Evolutionary conservation across 2,888 invertebrate genomes (phyloP), one percentile per base, ranked within the genome.

Genomic region (Agapostemon virescens): DNA sequence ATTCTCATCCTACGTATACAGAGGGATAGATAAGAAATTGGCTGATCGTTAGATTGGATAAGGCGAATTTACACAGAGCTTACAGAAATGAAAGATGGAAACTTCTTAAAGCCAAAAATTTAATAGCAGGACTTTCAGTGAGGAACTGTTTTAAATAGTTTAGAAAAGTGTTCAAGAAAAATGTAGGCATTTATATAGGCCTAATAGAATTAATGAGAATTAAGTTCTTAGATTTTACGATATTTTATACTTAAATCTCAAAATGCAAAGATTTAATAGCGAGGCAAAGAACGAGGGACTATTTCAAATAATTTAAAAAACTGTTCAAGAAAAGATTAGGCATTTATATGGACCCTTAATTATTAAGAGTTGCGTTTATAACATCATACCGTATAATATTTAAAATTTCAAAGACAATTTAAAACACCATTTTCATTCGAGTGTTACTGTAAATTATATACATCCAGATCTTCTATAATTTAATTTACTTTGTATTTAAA

Each of bases 1-100:
- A 38, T 64, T 64, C 64, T 36, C 36, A 36, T 64, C 36, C 38
- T 38, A n/a, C 23, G 20, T n/a, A 38, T n/a, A 64, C 15, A 23
- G 64, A n/a, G 23, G 64, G 64, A 11, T 15, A 38, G 64, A 64
- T 64, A 64, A 36, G 36, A 64, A 64, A 64, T 64, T 64, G 64
- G 64, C 17, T 36, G 36, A 38, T 38, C 64, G 64, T n/a, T 64
- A 36, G n/a, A 64, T 64, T 38, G 64, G 64, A 36, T 64, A n/a
- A 38, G 64, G 36, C 36, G 36, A 36, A 64, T 64, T 36, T 36
- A n/a, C 36, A n/a, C 20, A 23, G 36, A 15, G 9, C 58, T 36
- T 26, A 55, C 52, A 55, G 26, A 55, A 26, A 55, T 55, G 52
- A 55, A 26, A 23, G 23, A 55, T 55, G 23, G 52, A 26, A 55